Conservation (phyloP, 1,140 invertebrate genomes). For the Drosophila parabipectinata region DNA sequence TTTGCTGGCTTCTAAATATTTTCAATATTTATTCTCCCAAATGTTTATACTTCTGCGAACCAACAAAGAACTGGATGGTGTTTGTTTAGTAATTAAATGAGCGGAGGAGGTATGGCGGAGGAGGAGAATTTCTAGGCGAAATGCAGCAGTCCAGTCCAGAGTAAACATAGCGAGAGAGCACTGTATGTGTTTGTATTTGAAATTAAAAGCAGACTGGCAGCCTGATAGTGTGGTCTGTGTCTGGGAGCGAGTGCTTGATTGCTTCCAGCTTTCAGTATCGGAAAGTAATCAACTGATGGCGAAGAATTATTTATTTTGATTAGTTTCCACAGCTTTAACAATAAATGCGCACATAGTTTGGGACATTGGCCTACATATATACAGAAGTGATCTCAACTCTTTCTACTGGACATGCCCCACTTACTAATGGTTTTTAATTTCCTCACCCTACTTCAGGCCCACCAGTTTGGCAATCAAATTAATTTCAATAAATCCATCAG, state of each 20-base stretch:
- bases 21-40: constrained; percentile 63
- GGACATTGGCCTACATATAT: constrained; percentile 34
- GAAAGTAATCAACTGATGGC: constrained; percentile 56
- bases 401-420: too few species aligned
- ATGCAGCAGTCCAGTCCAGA: constrained; percentile 24
- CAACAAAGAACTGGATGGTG: constrained; percentile 45
- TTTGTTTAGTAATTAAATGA: constrained; percentile 61
- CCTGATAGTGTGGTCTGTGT: constrained; percentile 16
- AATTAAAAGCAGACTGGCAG: constrained; percentile 22
- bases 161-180: constrained; percentile 38
- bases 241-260: constrained; percentile 12
- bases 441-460: constrained; percentile 18
- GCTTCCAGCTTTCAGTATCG: constrained; percentile 46
- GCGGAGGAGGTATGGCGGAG: background rate
- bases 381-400: constrained; percentile 13
- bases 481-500: constrained; percentile 81
- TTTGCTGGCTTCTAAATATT: constrained; percentile 45
- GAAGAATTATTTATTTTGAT: constrained; percentile 49
- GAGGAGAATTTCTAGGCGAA: constrained; percentile 41
- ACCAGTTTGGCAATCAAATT: constrained; percentile 53
- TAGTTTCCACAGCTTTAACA: background rate
- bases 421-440: constrained; percentile 54
- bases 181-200: constrained; percentile 22
- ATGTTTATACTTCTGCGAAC: constrained; percentile 52
- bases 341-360: constrained; percentile 29